phyloP scores from a whole-genome alignment of 1,140 invertebrate species.

The Sinella curviseta region DNA sequence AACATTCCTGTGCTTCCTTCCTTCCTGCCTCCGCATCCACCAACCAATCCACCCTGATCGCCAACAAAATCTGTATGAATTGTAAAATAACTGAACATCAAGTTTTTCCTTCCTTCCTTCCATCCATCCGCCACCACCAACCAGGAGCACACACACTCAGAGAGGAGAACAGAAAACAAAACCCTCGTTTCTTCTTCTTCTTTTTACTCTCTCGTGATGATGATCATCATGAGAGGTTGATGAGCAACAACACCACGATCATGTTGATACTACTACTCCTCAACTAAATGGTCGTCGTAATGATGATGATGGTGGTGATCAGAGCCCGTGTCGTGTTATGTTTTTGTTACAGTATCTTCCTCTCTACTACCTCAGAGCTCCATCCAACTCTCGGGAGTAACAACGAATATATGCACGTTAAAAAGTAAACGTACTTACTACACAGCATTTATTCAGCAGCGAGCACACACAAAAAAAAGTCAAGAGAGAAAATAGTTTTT shows the following conservation, averaged over 20 bases:
- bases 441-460: background rate
- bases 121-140: background rate
- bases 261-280: constrained; percentile 5
- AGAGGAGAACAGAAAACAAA: background rate
- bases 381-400: background rate
- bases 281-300: background rate
- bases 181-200: background rate
- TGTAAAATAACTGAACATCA: constrained; percentile 22
- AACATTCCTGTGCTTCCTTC: constrained; percentile 11
- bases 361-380: background rate
- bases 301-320: constrained; percentile 4
- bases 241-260: constrained; percentile 4
- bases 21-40: background rate
- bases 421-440: background rate
- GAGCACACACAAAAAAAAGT: background rate
- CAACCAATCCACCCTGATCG: background rate
- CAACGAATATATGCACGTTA: background rate
- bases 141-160: background rate
- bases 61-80: constrained; percentile 16
- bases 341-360: constrained; percentile 4
- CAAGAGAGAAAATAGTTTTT: background rate
- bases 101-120: background rate
- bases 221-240: background rate
- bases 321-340: constrained; percentile 10
- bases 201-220: background rate